Evolutionary conservation across 2,797 vertebrate species (phyloP), one percentile per base, ranked within the genome.

Genomic region (Fistularia tabacaria): DNA sequence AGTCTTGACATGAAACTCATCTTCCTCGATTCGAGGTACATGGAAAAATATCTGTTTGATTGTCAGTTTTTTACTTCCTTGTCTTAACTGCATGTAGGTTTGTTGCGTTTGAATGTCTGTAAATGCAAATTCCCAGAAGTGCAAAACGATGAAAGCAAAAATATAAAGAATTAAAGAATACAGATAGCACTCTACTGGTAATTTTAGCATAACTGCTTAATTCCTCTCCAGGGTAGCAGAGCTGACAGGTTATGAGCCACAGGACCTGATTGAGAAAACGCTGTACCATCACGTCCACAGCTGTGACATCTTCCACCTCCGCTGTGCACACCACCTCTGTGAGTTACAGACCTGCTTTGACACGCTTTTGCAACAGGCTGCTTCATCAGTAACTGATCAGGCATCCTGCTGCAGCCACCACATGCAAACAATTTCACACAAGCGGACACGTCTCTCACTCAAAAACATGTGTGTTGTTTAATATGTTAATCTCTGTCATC

Each of bases 1-100:
- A 98, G 96, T 59, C 85, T 99, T 70, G 97, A 99, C 82, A 98
- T 99, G 96, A 99, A 99, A 76, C 95, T 99, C 75, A 99, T 99
- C 81, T 99, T 99, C 79, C 87, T 99, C 48, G 97, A 98, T 83
- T 99, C 96, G 85, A 95, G 97, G 97, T 99, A 88, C 13, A 51
- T 12, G 7, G 25, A 25, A 25, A 25, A 25, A 25, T 5, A 25
- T 25, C 6, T 6, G 10, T 9, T 37, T 10, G 6, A 38, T 10
- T 9, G 25, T 36, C 14, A 6, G 10, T 48, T 10, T 48, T 10
- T 25, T 7, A 8, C 25, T 25, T 25, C 25, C 25, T n/a, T 25
- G 25, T 25, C 25, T 25, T 25, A 25, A 25, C 25, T 25, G 25
- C 25, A 25, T 25, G 25, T 25, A 25, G 25, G 5, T 25, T 25